Evolutionary conservation across 1,140 invertebrate species (phyloP).

Genomic region (Lucilia sericata): DNA sequence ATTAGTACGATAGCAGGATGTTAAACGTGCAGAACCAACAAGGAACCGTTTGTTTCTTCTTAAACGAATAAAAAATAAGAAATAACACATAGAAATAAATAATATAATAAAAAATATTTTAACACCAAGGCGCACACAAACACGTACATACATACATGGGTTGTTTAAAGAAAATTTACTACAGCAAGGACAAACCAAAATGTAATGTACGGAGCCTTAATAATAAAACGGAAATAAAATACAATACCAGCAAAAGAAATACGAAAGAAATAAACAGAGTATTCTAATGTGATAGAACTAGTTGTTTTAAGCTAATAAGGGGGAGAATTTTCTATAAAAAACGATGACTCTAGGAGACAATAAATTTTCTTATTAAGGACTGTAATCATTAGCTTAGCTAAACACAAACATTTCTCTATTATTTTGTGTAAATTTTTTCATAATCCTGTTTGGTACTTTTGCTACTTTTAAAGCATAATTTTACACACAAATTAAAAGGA

Average conservation of each 20-base stretch:
- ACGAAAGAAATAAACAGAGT: neutral
- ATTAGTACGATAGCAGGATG: conserved; percentile 68
- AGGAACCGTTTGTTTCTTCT: conserved; percentile 35
- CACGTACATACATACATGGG: neutral
- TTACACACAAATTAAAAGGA: neutral
- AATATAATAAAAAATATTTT: conserved; percentile 30
- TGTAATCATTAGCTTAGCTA: too few species aligned
- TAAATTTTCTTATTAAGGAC: too few species aligned
- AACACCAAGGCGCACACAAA: neutral
- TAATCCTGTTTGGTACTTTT: neutral
- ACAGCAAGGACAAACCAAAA: conserved; percentile 29
- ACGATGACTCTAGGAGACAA: neutral
- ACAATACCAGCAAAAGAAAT: conserved; percentile 41
- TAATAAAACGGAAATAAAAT: conserved; percentile 51
- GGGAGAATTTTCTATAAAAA: too few species aligned
- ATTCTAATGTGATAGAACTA: neutral
- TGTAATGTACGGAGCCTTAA: conserved; percentile 35
- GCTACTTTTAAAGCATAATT: neutral
- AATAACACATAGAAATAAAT: conserved; percentile 26
- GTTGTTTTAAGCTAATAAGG: neutral
- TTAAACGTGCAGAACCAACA: conserved; percentile 50
- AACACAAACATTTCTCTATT: too few species aligned
- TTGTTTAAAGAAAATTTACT: neutral
- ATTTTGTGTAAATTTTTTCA: neutral
- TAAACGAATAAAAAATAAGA: conserved; percentile 49